A percentile compares a stretch with the other conserved stretches of the same genome.
phyloP scores from a whole-genome alignment of 2,797 vertebrate species.

The Hybognathus amarus region DNA sequence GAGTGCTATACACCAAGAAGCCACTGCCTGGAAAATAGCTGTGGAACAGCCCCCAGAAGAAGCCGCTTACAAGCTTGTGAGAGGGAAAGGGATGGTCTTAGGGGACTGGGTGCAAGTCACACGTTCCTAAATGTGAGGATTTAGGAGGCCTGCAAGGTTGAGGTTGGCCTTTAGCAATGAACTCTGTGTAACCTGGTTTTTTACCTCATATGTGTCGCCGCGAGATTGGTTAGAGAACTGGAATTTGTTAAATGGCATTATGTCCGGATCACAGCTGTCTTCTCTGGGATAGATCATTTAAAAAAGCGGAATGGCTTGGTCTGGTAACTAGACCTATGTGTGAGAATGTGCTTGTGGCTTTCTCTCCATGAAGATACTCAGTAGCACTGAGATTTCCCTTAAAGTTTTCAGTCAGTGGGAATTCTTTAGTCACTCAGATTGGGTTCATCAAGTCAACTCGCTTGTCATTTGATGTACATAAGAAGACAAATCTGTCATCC shows the following conservation, averaged over 20 bases:
- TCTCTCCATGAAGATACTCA: conserved; percentile 14
- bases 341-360: conserved; percentile 3
- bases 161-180: conserved; percentile 11
- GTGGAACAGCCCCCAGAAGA: conserved; percentile 34
- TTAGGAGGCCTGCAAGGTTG: conserved; percentile 23
- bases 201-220: conserved; percentile 46
- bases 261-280: neutral
- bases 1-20: conserved; percentile 32
- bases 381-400: conserved; percentile 39
- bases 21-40: conserved; percentile 41
- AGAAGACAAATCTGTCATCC: conserved; percentile 11
- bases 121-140: conserved; percentile 47
- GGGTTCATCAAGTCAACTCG: conserved; percentile 41
- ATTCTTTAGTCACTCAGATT: conserved; percentile 39
- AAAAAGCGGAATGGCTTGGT: conserved; percentile 36
- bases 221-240: neutral
- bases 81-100: conserved; percentile 46
- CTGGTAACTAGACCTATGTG: too few relatives aligned
- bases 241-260: conserved; percentile 26
- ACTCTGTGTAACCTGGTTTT: conserved; percentile 14
- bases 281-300: conserved; percentile 36
- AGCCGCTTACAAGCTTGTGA: conserved; percentile 56
- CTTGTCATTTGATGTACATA: conserved; percentile 30
- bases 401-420: conserved; percentile 17
- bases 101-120: conserved; percentile 1